phyloP scores from a whole-genome alignment of 1,140 invertebrate species.

The Platyscapa corneri region DNA sequence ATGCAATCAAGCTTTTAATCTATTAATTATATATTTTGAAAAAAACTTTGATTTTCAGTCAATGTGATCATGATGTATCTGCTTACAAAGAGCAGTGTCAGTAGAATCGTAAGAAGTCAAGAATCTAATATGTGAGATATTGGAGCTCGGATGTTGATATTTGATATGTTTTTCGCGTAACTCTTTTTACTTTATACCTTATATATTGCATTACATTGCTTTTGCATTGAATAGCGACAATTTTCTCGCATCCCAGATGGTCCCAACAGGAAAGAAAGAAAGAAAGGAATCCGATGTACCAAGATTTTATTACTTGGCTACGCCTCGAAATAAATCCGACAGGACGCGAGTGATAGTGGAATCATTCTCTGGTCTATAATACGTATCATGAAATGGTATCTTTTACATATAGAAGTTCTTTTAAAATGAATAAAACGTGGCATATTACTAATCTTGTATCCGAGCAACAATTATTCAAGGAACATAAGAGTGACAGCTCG shows the following conservation, averaged over 20 bases:
- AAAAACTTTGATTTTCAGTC: not conserved
- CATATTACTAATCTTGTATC: not conserved
- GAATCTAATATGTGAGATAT: not conserved
- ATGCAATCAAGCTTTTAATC: no score
- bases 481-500: no score
- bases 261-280: no score
- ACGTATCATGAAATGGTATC: not conserved
- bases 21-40: no score
- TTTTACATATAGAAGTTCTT: not conserved
- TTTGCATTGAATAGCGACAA: not conserved
- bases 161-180: constrained; percentile 6
- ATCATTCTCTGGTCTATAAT: not conserved
- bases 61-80: not conserved
- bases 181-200: not conserved
- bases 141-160: constrained; percentile 5
- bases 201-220: constrained; percentile 17
- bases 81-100: no score
- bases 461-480: not conserved
- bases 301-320: not conserved
- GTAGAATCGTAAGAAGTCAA: not conserved
- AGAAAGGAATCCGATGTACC: not conserved
- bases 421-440: not conserved
- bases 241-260: not conserved
- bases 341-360: not conserved
- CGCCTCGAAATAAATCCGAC: not conserved